A percentile compares a stretch with the other conserved stretches of the same genome.
Conservation (phyloP, 2,888 invertebrate species). For the Adelognathus sp. region DNA sequence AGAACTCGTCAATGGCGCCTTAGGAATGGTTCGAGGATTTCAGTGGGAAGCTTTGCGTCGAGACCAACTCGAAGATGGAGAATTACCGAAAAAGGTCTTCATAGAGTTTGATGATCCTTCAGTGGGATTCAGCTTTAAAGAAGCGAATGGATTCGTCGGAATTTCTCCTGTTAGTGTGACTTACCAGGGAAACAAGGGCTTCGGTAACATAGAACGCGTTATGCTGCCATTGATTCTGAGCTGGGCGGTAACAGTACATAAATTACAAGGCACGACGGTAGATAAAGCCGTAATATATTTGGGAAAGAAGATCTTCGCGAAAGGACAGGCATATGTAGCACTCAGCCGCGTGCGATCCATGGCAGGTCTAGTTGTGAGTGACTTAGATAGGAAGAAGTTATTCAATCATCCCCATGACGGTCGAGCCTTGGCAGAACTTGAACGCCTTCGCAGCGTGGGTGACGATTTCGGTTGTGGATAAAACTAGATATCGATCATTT, state of each 20-base stretch:
- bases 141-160: background rate
- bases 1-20: conserved; percentile 23
- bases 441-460: no score
- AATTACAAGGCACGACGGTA: conserved; percentile 47
- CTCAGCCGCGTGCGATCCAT: no score
- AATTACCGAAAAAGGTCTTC: no score
- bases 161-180: background rate
- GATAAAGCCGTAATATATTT: no score
- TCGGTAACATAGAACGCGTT: conserved; percentile 41
- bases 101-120: background rate
- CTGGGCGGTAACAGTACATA: conserved; percentile 46
- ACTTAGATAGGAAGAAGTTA: no score
- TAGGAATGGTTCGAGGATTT: conserved; percentile 9
- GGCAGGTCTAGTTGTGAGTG: no score
- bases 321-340: no score
- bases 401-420: no score
- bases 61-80: conserved; percentile 15
- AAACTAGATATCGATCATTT: no score
- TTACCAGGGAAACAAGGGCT: conserved; percentile 11
- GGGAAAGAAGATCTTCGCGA: no score
- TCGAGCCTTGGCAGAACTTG: no score
- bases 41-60: conserved; percentile 16
- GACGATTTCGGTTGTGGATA: no score
- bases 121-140: background rate
- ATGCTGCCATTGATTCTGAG: conserved; percentile 38